Evolutionary conservation across 2,888 invertebrate species (phyloP).

Genomic region (Neria commutata): DNA sequence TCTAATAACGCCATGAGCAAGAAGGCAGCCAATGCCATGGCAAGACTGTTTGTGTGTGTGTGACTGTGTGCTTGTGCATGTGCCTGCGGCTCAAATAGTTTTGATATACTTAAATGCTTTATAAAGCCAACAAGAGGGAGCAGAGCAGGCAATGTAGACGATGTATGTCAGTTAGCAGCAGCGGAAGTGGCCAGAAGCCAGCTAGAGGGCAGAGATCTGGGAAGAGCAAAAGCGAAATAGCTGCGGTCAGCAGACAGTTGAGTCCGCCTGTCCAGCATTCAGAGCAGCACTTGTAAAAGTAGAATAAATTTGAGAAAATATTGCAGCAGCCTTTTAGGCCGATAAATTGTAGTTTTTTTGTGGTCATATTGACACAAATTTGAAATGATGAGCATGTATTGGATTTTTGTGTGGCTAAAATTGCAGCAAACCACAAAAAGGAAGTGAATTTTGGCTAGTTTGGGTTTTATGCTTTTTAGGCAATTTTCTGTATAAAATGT

Average conservation of each 20-base stretch:
- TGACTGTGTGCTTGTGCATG: conserved; percentile 15
- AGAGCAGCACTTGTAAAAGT: conserved; percentile 39
- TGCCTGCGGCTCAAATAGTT: conserved; percentile 43
- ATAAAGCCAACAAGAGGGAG: not conserved
- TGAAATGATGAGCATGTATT: not conserved
- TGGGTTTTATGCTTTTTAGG: not conserved
- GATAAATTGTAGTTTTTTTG: conserved; percentile 33
- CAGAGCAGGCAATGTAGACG: too few species aligned
- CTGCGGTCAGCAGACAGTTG: too few species aligned
- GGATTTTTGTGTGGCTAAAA: too few species aligned
- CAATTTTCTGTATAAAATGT: too few species aligned
- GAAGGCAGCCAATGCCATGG: conserved; percentile 27
- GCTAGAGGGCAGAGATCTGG: too few species aligned
- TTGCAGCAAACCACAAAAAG: too few species aligned
- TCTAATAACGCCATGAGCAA: conserved; percentile 9
- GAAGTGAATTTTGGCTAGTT: too few species aligned
- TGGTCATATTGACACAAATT: not conserved
- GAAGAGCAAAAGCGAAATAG: too few species aligned
- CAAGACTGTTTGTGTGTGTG: not conserved
- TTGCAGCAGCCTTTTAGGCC: conserved; percentile 41
- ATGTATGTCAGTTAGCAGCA: too few species aligned
- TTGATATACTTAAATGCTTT: conserved; percentile 30
- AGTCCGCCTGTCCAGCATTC: too few species aligned
- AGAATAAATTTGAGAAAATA: conserved; percentile 46
- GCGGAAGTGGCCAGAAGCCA: too few species aligned